Base-by-base conservation (phyloP, 2,797 vertebrate genomes). In the Squalus acanthias region DNA sequence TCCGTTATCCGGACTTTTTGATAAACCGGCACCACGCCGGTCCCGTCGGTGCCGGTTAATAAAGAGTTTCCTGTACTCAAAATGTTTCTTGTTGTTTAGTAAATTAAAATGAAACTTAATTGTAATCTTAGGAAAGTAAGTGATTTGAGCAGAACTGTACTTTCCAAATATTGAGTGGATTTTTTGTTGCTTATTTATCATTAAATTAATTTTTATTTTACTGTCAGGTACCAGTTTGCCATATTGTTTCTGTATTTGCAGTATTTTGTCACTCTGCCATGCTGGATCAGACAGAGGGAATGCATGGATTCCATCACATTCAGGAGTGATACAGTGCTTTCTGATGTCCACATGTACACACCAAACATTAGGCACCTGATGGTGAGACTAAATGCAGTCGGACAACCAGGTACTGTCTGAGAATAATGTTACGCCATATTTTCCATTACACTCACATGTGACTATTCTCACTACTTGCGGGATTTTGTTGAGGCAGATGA, bases 291-390 rank as follows among this genome's bases (percentile, higher is more conserved):
- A 96, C 46, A 20, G 97, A 96, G 94, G 29, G 46, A n/a, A 17
- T 24, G 87, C 96, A 99, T 99, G 99, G 98, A 99, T 95, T 98
- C 97, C 82, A 97, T 98, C 97, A 98, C 97, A 0, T 99, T 99
- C 76, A 98, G 96, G 95, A 98, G 98, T 29, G 98, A 99, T 97
- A 98, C 98, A 0, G 99, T 99, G 10, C 98, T 99, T 85, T 99
- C 99, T 0, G 99, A 99, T 0, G 98, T 99, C 50, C 99, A 99
- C 97, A 97, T 99, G 96, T 97, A 98, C 74, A 97, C 97, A 15
- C 98, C 98, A 0, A 98, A 98, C 24, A 96, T 97, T 69, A 97
- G 97, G 0, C 98, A 98, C 96, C 97, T 99, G 7, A 99, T 99
- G 99, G 98, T 98, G 17, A 98, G 99, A 5, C 97, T 99, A 96